Evolutionary conservation across 1,140 invertebrate species (phyloP).

Genomic region (Trialeurodes vaporariorum): DNA sequence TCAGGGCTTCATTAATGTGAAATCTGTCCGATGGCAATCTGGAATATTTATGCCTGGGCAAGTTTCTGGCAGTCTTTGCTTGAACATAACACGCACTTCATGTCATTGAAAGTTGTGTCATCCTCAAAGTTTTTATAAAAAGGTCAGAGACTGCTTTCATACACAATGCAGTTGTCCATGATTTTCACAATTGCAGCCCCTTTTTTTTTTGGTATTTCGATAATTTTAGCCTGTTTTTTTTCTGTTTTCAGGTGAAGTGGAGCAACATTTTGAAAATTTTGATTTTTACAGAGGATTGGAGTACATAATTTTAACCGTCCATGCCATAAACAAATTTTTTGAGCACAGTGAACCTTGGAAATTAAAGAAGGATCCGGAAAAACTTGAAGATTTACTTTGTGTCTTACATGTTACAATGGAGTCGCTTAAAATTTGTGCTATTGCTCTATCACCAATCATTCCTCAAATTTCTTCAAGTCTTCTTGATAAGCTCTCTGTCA

Average conservation of each 20-base stretch:
- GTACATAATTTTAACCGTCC: slow-evolving; percentile 55
- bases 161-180: no score
- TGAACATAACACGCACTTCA: no score
- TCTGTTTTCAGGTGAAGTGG: slow-evolving; percentile 34
- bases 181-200: no score
- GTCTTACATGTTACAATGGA: slow-evolving; percentile 76
- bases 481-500: slow-evolving; percentile 51
- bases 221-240: no score
- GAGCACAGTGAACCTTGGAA: slow-evolving; percentile 79
- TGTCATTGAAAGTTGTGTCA: no score
- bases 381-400: slow-evolving; percentile 46
- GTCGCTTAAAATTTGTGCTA: slow-evolving; percentile 54
- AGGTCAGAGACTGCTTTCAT: no score
- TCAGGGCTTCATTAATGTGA: no score
- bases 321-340: slow-evolving; percentile 74
- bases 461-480: slow-evolving; percentile 55
- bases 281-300: slow-evolving; percentile 79
- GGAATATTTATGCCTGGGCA: no score
- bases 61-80: no score
- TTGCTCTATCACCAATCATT: slow-evolving; percentile 73
- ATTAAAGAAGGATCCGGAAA: slow-evolving; percentile 45
- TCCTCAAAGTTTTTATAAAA: no score
- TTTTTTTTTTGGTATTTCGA: no score
- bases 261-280: slow-evolving; percentile 55
- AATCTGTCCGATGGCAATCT: no score